These are phyloP conservation scores for Orientallactaga bullata DNA, from an alignment of 2,113 vertebrate genomes.

Conservation along the genomic window DNA sequence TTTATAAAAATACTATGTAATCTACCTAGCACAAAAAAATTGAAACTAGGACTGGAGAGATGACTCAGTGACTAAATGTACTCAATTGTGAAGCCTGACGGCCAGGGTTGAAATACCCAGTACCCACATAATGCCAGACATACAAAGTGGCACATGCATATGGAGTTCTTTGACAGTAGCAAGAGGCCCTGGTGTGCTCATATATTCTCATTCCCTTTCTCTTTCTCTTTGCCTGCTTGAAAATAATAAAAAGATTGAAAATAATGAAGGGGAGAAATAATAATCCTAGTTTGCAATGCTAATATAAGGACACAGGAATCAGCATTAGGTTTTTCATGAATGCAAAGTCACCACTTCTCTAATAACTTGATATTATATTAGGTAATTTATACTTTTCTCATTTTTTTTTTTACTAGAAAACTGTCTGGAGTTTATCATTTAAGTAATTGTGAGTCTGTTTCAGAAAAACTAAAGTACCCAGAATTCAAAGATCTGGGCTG, in stretches of 20 bases:
- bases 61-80: too few relatives aligned
- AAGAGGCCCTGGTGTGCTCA: too few relatives aligned
- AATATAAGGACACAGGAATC: not conserved
- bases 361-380: not conserved
- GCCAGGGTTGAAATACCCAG: too few relatives aligned
- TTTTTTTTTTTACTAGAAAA: not conserved
- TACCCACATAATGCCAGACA: too few relatives aligned
- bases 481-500: not conserved
- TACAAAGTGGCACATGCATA: too few relatives aligned
- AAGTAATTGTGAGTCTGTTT: not conserved
- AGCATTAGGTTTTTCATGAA: not conserved
- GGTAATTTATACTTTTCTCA: slow-evolving; percentile 18
- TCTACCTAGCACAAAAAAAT: not conserved
- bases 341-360: not conserved
- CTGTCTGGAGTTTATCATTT: not conserved
- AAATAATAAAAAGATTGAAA: not conserved
- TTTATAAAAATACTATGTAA: not conserved
- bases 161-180: too few relatives aligned
- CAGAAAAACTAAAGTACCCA: not conserved
- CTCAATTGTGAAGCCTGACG: too few relatives aligned
- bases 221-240: too few relatives aligned
- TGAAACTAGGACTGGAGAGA: too few relatives aligned
- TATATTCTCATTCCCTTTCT: too few relatives aligned
- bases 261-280: not conserved
- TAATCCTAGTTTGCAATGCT: not conserved